Evolutionary conservation across 2,797 vertebrate species (phyloP), one percentile per base, ranked within the genome.

Genomic region (Hipposideros larvatus): DNA sequence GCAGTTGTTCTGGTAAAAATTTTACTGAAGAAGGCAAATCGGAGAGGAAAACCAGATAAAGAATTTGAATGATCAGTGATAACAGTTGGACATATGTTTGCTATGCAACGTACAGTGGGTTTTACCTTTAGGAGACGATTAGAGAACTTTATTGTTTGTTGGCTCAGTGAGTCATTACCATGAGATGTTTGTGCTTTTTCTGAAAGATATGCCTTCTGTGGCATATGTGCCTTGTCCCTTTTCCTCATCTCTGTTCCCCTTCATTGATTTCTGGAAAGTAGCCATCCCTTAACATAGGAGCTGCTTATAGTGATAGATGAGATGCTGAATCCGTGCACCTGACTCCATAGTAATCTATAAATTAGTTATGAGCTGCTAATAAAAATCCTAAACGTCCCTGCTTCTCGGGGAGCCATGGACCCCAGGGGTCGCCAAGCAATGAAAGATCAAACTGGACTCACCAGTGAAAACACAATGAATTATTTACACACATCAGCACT

Each of bases 311-410:
- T 98, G 97, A 98, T 95, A 98, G 98, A 98, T 98, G 98, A 97
- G 96, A 97, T 93, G 91, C 94, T 94, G 97, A 97, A 68, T 97
- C 97, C 92, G 97, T 98, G 98, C 98, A 98, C 98, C 98, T 98
- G 98, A 98, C 4, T 18, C 97, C 95, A 94, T 63, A 48, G 89
- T 87, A 96, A 61, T 86, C 94, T 98, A 97, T 98, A 98, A 98
- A 99, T 99, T 98, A 99, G 94, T 98, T 96, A 98, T 97, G 95
- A 97, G 61, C 89, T 95, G 95, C 96, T 95, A 98, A 98, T 98
- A 97, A 95, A 90, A 98, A 94, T 92, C 85, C 94, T 96, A 97
- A 98, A 97, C 95, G 63, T 98, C 98, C 95, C 88, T 94, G 3
- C 97, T 98, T 98, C 96, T 97, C 80, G 48, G 74, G 96, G 87